Conservation (phyloP, 2,113 vertebrate species). For the Podiceps cristatus region DNA sequence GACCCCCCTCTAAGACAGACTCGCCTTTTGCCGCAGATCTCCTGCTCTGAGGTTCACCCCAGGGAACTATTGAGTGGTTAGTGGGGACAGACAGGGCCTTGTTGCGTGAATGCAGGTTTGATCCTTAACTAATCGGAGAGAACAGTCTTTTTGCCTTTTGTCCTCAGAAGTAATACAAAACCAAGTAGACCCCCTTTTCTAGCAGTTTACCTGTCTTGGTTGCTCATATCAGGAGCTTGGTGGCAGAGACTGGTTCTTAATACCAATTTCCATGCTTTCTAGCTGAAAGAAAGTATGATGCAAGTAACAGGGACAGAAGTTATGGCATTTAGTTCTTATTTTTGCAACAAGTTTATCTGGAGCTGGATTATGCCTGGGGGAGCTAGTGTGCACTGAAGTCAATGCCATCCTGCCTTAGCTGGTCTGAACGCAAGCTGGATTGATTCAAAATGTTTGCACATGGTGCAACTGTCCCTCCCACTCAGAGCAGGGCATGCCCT, state of each 20-base stretch:
- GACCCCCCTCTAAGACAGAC: not conserved
- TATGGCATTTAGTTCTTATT: not conserved
- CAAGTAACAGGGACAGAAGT: not conserved
- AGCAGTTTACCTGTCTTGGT: not conserved
- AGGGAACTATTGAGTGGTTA: not conserved
- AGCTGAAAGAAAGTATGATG: not conserved
- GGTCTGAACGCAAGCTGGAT: not conserved
- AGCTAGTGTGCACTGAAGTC: not conserved
- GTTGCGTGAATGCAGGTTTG: not conserved
- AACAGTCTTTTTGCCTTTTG: not conserved
- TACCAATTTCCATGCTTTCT: not conserved
- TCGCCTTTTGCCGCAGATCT: not conserved
- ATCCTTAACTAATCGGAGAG: not conserved
- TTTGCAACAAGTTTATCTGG: not conserved
- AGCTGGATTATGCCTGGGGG: not conserved
- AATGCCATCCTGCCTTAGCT: not conserved
- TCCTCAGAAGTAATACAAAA: not conserved
- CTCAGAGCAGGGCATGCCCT: not conserved
- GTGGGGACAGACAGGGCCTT: not conserved
- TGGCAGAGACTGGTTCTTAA: not conserved
- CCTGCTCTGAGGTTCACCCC: not conserved
- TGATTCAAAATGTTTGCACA: not conserved
- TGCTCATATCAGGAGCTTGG: not conserved
- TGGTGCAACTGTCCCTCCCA: not conserved
- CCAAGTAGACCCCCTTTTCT: not conserved